Conservation (phyloP, 2,797 vertebrate species). For the Neostethus bicornis region DNA sequence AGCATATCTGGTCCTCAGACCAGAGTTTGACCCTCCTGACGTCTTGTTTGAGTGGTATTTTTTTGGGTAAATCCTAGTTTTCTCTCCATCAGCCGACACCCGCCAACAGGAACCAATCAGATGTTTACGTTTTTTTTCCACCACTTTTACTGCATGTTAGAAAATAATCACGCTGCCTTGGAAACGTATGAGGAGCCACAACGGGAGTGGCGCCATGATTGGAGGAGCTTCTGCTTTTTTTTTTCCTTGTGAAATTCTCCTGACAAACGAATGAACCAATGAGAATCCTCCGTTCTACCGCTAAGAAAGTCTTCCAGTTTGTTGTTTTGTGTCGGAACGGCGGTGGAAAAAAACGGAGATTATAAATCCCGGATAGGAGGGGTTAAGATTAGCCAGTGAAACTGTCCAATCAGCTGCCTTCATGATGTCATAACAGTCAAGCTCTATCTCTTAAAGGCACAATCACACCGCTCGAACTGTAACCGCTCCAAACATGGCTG, state of each 20-base stretch:
- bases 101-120: slow-evolving; percentile 4
- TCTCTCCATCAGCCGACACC: slow-evolving; percentile 17
- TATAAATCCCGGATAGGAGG: too few species aligned
- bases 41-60: too few species aligned
- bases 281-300: slow-evolving; percentile 55
- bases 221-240: background rate
- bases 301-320: slow-evolving; percentile 67
- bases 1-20: too few species aligned
- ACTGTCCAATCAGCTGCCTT: too few species aligned
- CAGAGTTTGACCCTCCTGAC: too few species aligned
- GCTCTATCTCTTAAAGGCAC: too few species aligned
- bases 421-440: too few species aligned
- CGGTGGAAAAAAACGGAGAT: too few species aligned
- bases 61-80: slow-evolving; percentile 40
- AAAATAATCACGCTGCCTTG: background rate
- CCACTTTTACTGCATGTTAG: background rate
- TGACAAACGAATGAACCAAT: slow-evolving; percentile 41
- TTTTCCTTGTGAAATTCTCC: background rate
- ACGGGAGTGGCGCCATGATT: background rate
- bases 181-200: background rate
- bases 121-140: background rate
- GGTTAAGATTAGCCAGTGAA: too few species aligned
- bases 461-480: too few species aligned
- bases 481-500: too few species aligned
- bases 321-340: slow-evolving; percentile 10